These are phyloP conservation scores for Ooceraea biroi DNA, from an alignment of 1,140 invertebrate genomes.

Conservation along the genomic window DNA sequence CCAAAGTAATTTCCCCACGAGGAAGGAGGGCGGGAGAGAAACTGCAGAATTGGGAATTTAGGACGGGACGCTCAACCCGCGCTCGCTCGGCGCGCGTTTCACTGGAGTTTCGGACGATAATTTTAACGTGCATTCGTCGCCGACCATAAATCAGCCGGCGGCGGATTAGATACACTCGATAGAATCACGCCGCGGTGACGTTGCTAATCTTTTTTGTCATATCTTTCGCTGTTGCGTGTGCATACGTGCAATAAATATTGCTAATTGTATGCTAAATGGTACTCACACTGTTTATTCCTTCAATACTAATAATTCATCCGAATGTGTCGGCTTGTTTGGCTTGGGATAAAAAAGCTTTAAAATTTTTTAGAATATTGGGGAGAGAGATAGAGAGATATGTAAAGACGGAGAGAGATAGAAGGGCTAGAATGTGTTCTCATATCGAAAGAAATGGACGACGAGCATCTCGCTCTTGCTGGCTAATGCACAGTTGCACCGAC, in stretches of 20 bases:
- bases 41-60: slow-evolving; percentile 53
- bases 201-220: slow-evolving; percentile 24
- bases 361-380: not conserved
- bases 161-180: slow-evolving; percentile 20
- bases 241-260: not conserved
- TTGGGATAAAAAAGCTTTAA: too few relatives aligned
- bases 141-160: slow-evolving; percentile 35
- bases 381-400: too few relatives aligned
- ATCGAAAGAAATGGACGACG: slow-evolving; percentile 10
- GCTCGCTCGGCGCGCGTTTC: not conserved
- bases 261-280: not conserved
- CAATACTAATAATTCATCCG: not conserved
- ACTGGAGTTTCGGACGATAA: slow-evolving; percentile 44
- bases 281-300: not conserved
- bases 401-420: too few relatives aligned
- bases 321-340: too few relatives aligned
- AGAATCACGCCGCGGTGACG: not conserved
- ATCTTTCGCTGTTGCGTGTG: not conserved
- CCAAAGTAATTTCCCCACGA: slow-evolving; percentile 52
- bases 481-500: slow-evolving; percentile 23
- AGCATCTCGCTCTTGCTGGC: slow-evolving; percentile 1
- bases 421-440: slow-evolving; percentile 5
- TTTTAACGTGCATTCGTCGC: slow-evolving; percentile 46
- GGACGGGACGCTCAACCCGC: slow-evolving; percentile 2
- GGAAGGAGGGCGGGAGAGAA: slow-evolving; percentile 20